Conservation (phyloP, 1,140 invertebrate genomes). For the Delia radicum region DNA sequence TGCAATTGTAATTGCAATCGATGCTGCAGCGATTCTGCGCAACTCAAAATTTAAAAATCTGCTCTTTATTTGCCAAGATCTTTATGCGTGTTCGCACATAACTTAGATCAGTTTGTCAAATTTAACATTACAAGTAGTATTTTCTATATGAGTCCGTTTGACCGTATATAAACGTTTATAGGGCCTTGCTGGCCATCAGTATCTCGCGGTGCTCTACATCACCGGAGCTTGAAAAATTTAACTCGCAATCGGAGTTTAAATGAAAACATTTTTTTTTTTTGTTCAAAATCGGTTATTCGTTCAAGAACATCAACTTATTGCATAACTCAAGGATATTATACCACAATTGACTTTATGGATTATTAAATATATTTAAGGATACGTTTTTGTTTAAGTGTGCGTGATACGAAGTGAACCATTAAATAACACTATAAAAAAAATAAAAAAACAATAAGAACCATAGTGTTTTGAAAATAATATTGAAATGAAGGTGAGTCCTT, state of each 20-base stretch:
- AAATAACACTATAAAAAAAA: background rate
- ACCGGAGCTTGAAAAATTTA: constrained; percentile 32
- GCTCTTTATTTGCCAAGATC: background rate
- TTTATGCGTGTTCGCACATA: constrained; percentile 17
- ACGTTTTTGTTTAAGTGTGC: background rate
- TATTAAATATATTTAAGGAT: background rate
- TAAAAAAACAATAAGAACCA: background rate
- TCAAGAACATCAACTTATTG: background rate
- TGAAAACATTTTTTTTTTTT: background rate
- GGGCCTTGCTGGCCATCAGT: constrained; percentile 56
- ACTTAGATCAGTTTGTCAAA: constrained; percentile 19
- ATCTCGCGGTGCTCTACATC: constrained; percentile 54
- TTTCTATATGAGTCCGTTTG: constrained; percentile 29
- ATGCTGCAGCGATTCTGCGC: too few relatives aligned
- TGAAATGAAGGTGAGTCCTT: constrained; percentile 22
- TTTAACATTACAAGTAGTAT: background rate
- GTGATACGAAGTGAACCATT: background rate
- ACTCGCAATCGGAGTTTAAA: background rate
- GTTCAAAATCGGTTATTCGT: background rate
- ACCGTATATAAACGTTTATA: constrained; percentile 57
- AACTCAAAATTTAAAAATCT: background rate
- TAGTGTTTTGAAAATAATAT: background rate
- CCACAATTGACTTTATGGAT: background rate
- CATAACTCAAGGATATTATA: too few relatives aligned
- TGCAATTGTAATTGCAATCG: too few relatives aligned